phyloP scores from a whole-genome alignment of 1,140 invertebrate genomes.

The Tigriopus japonicus region DNA sequence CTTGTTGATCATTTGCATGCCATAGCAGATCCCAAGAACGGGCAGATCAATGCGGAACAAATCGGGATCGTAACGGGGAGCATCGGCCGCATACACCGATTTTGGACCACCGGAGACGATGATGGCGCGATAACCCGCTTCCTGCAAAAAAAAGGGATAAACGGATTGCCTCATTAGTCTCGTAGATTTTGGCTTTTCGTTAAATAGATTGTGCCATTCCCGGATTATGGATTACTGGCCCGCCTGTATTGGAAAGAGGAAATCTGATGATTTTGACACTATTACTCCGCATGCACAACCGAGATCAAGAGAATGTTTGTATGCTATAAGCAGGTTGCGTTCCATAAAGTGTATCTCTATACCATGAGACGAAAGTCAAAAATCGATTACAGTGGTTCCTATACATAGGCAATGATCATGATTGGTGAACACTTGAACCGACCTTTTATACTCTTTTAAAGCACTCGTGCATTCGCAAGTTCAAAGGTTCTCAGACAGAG shows the following conservation, averaged over 20 bases:
- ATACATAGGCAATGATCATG: too few relatives aligned
- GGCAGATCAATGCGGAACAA: conserved; percentile 90
- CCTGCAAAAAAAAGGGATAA: not conserved
- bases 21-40: conserved; percentile 94
- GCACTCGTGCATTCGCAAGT: too few relatives aligned
- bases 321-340: too few relatives aligned
- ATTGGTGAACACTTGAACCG: too few relatives aligned
- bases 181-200: not conserved
- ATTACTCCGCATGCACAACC: too few relatives aligned
- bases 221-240: not conserved
- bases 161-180: not conserved
- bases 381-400: too few relatives aligned
- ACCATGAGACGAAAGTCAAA: too few relatives aligned
- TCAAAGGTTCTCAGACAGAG: too few relatives aligned
- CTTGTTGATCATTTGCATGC: conserved; percentile 98
- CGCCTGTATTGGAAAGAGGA: not conserved
- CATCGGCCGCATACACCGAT: conserved; percentile 89
- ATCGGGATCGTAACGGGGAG: conserved; percentile 77
- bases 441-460: too few relatives aligned
- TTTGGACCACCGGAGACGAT: conserved; percentile 95
- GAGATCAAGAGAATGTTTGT: too few relatives aligned
- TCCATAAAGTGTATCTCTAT: too few relatives aligned
- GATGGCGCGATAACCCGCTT: conserved; percentile 45
- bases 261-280: too few relatives aligned
- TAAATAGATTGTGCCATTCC: conserved; percentile 3